Base-by-base conservation (phyloP, 2,888 invertebrate genomes). In the Pantelozetes paolii region DNA sequence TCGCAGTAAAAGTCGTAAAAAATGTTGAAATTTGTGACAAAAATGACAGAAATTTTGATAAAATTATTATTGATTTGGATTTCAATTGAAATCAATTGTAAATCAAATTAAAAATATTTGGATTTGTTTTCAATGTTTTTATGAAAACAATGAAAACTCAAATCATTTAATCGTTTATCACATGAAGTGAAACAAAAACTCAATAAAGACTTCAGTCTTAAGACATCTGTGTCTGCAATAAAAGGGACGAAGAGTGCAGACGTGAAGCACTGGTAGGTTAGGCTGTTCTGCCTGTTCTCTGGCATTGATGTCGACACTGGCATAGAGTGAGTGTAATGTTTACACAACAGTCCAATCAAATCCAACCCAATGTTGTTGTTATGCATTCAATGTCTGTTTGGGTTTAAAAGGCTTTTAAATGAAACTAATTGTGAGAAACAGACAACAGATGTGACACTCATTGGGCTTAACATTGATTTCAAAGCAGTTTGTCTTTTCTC, bases 181-280 rank as follows among this genome's bases (percentile, higher is more conserved):
- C 20, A 50, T 50, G 26, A 54, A 23, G 11, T 54, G 23, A 26
- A 54, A 54, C 11, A 26, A 54, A 54, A 23, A 6, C 9, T 6
- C 26, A 45, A 54, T 54, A 50, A 50, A 50, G 50, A 18, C 50
- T 36, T 5, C 6, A 36, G 36, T 36, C 36, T 11, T 5, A 36
- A 54, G 26, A 54, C 54, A 54, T 54, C 54, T 54, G 54, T 54
- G 45, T 45, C 11, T 45, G 26, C 50, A n/a, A 54, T 23, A 11
- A 54, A 54, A 54, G 26, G 54, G 54, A 54, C 54, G 26, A 26
- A 54, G 26, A 26, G 3, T 26, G 26, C 13, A 54, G 54, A 1
- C 23, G 45, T 40, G 8, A 9, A 6, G 6, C 8, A 40, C 8
- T 18, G 45, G 15, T 45, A n/a, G 45, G 15, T 18, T 45, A 18